Evolutionary conservation across 2,797 vertebrate genomes (phyloP).

Genomic region (Huso huso): DNA sequence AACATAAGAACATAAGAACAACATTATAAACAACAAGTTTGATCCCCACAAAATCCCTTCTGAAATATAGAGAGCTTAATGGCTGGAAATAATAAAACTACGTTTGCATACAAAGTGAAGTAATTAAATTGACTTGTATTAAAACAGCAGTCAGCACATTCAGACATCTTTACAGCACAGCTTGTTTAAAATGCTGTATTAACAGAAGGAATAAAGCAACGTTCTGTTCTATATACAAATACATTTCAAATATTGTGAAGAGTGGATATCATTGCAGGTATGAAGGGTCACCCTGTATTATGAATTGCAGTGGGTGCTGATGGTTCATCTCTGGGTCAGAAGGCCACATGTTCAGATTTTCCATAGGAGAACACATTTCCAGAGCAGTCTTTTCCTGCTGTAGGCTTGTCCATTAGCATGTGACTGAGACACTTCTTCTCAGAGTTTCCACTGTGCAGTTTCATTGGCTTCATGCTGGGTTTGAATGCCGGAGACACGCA

Average conservation of each 20-base stretch:
- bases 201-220: too few species aligned
- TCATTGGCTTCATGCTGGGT: constrained; percentile 8
- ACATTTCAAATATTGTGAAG: too few species aligned
- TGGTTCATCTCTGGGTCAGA: constrained; percentile 2
- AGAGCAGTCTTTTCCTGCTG: constrained; percentile 21
- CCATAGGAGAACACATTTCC: background rate
- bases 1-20: too few species aligned
- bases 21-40: constrained; percentile 34
- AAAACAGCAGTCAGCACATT: background rate
- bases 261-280: too few species aligned
- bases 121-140: constrained; percentile 33
- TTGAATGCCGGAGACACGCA: constrained; percentile 2
- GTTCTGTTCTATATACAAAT: too few species aligned
- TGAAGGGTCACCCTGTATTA: background rate
- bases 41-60: constrained; percentile 46
- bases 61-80: constrained; percentile 32
- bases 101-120: constrained; percentile 29
- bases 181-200: too few species aligned
- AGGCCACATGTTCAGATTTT: background rate
- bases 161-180: background rate
- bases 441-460: background rate
- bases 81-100: constrained; percentile 26
- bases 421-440: constrained; percentile 25
- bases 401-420: constrained; percentile 40
- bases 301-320: constrained; percentile 7